Percentiles rank a stretch among this genome's conserved stretches.
These are phyloP conservation scores for Ligdia adustata DNA, from an alignment of 2,888 invertebrate genomes.

Conservation along the genomic window DNA sequence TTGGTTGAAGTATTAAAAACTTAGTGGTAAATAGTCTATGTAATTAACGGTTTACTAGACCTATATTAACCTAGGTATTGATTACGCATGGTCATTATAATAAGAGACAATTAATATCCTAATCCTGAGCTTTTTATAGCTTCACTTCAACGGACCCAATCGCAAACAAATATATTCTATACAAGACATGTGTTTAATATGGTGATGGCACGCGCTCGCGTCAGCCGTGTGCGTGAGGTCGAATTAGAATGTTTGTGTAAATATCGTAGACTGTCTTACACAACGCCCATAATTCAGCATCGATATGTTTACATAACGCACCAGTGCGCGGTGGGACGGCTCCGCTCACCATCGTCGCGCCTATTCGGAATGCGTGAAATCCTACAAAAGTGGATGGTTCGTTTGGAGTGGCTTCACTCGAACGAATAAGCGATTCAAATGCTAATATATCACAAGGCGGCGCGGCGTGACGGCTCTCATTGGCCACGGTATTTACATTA, in stretches of 20 bases:
- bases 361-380: constrained; percentile 65
- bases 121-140: background rate
- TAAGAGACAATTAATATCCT: too few relatives aligned
- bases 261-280: constrained; percentile 13
- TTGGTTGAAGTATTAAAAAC: too few relatives aligned
- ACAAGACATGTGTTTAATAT: background rate
- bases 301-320: constrained; percentile 62
- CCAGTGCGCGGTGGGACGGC: constrained; percentile 64
- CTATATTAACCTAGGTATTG: too few relatives aligned
- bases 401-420: constrained; percentile 49
- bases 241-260: constrained; percentile 17
- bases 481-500: constrained; percentile 78
- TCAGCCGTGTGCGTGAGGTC: constrained; percentile 6
- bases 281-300: constrained; percentile 55
- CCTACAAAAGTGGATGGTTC: constrained; percentile 58
- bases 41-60: too few relatives aligned
- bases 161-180: background rate
- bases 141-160: background rate
- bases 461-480: constrained; percentile 71
- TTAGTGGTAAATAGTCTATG: too few relatives aligned
- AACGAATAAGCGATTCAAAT: constrained; percentile 81
- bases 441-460: constrained; percentile 82
- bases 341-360: constrained; percentile 39
- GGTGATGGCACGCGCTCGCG: background rate
- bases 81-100: too few relatives aligned